phyloP scores from a whole-genome alignment of 2,797 vertebrate species.

The Gila robusta region DNA sequence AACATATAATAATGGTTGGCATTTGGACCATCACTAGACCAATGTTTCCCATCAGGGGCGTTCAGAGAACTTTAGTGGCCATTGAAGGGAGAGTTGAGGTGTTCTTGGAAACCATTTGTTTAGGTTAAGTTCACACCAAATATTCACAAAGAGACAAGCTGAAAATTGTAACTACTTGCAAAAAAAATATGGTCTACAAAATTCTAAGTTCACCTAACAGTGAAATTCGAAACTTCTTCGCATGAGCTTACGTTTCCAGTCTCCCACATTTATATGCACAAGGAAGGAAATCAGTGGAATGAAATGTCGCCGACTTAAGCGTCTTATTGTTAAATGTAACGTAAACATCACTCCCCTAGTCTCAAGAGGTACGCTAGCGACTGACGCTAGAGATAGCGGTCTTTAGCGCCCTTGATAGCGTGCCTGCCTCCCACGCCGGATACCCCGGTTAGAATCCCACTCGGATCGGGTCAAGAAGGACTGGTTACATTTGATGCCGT shows the following conservation, averaged over 20 bases:
- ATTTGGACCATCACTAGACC: too few species aligned
- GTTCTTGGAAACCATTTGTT: neutral
- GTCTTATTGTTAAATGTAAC: neutral
- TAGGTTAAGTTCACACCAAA: too few species aligned
- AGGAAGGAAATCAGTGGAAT: neutral
- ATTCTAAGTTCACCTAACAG: neutral
- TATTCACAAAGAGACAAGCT: neutral
- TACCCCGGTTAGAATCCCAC: too few species aligned
- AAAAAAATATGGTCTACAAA: neutral
- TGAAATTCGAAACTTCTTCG: neutral
- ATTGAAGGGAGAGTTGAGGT: neutral
- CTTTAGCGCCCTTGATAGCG: too few species aligned
- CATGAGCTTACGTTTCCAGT: neutral
- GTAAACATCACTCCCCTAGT: too few species aligned
- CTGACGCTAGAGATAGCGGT: too few species aligned
- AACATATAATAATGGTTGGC: neutral
- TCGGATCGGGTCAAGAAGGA: too few species aligned
- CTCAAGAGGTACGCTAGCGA: too few species aligned
- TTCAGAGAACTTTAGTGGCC: neutral
- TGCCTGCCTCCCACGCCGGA: too few species aligned
- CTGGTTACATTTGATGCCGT: too few species aligned
- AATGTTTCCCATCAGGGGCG: too few species aligned
- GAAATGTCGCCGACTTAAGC: neutral
- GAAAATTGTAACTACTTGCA: neutral
- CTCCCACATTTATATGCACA: too few species aligned